Evolutionary conservation across 2,888 invertebrate species (phyloP), one percentile per base, ranked within the genome.

Genomic region (Lasioglossum vierecki): DNA sequence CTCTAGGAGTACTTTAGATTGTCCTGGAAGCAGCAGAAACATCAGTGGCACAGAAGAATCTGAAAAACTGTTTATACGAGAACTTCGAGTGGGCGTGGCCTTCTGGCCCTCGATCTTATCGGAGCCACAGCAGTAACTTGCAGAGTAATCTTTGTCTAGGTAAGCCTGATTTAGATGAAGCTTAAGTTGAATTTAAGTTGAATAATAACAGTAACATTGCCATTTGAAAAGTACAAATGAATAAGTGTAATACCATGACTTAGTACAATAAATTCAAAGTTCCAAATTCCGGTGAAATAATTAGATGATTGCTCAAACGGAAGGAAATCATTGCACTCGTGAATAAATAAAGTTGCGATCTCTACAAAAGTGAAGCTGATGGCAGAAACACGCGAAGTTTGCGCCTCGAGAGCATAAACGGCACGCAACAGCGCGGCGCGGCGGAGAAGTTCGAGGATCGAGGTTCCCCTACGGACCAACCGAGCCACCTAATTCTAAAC

Each of bases 401-500:
- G 30, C 18, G 66, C 18, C 30, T 63, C 26, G 18, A 18, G 18
- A 66, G 66, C 35, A 66, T 4, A 26, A 60, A 18, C 35, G 15
- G 68, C 11, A 68, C 11, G 22, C 22, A 22, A 39, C 30, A 30
- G 30, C 30, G 30, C 30, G 30, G 30, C 30, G 30, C 53, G 15
- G 22, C 13, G 53, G 9, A 26, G 84, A 78, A 53, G 70, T 75
- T 35, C 22, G 66, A 13, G 76, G 76, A 46, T 18, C 71, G 39
- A 13, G 39, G 63, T 83, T 68, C 91, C 91, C 82, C 86, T 91
- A 53, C 87, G 82, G 77, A 82, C 46, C n/a, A 73, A 71, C 53
- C 75, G 81, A 79, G 91, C 88, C 81, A 80, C 85, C 82, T 91
- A 91, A 90, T 91, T 91, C 88, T 88, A 89, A 90, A 90, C 90